Evolutionary conservation across 2,113 vertebrate species (phyloP), one percentile per base, ranked within the genome.

Genomic region (Catharus minimus): DNA sequence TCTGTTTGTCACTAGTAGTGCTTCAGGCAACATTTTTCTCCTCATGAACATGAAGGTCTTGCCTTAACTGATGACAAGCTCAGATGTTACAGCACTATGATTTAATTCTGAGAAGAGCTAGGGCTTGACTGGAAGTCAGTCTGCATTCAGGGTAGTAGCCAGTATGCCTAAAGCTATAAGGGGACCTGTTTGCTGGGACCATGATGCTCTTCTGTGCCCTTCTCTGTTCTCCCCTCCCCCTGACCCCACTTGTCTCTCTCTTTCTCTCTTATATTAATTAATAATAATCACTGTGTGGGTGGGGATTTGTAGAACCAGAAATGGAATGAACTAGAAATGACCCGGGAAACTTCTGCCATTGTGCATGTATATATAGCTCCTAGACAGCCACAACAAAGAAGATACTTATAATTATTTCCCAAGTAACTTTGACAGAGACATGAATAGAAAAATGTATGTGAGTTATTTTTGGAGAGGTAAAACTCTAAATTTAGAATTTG

Each of bases 381-480:
- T 61, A 68, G 77, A 65, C 89, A 93, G 84, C 66, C 62, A 88
- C 73, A 86, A 94, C 65, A 93, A 90, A 95, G 85, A 82, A 60
- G 57, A 58, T 36, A 33, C 41, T 62, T 39, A 49, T 94, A 73
- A 92, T 88, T 84, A 62, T 86, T 92, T 95, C 64, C 61, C 53
- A 79, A 88, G 21, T 91, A 76, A 82, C 71, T 93, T 82, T 93
- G 86, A 68, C 4, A 3, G 23, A 65, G 66, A 17, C 32, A 24
- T 75, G 41, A 88, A 84, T 46, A 86, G 77, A 78, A 84, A 28
- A 91, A 55, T 0, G 2, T 53, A 32, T 32, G 30, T 47, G 81
- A 44, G 26, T 14, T 93, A 84, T 89, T 93, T 95, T 84, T 94
- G 53, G 93, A 86, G 62, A 93, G 76, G 33, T 78, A 65, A 90